Conservation (phyloP, 2,113 vertebrate genomes). For the Odocoileus virginianus region DNA sequence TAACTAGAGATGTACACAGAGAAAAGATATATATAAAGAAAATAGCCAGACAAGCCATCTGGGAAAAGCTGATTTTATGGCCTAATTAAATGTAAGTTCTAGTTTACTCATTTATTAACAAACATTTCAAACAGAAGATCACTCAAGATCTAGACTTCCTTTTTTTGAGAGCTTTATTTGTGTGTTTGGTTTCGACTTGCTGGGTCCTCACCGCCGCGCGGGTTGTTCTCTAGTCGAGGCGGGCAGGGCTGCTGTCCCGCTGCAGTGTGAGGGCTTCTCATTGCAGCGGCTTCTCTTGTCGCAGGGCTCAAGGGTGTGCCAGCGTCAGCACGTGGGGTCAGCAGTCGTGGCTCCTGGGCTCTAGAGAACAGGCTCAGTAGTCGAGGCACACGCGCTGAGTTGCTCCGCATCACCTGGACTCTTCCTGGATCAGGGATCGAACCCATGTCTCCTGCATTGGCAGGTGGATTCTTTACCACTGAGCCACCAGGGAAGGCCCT, state of each 20-base stretch:
- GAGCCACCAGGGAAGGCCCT: background rate
- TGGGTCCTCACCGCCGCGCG: background rate
- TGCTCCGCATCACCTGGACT: background rate
- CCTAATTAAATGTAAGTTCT: background rate
- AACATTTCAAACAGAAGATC: background rate
- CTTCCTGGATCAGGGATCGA: background rate
- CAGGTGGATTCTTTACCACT: background rate
- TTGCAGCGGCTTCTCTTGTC: background rate
- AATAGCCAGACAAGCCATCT: background rate
- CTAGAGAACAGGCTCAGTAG: background rate
- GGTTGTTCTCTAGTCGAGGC: background rate
- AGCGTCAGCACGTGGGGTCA: background rate
- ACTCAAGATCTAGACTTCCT: background rate
- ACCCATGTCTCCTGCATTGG: background rate
- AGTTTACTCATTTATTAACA: background rate
- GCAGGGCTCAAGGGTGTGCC: background rate
- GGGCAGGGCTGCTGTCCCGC: accelerated
- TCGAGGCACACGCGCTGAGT: background rate
- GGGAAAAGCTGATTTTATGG: background rate
- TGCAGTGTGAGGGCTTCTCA: background rate
- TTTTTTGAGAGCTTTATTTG: background rate
- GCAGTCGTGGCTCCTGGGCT: background rate
- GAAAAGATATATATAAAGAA: background rate
- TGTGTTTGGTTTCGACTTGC: background rate
- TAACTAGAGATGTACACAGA: background rate